Evolutionary conservation across 2,113 vertebrate genomes (phyloP), one percentile per base, ranked within the genome.

Genomic region (Ptilorrhoa leucosticta): DNA sequence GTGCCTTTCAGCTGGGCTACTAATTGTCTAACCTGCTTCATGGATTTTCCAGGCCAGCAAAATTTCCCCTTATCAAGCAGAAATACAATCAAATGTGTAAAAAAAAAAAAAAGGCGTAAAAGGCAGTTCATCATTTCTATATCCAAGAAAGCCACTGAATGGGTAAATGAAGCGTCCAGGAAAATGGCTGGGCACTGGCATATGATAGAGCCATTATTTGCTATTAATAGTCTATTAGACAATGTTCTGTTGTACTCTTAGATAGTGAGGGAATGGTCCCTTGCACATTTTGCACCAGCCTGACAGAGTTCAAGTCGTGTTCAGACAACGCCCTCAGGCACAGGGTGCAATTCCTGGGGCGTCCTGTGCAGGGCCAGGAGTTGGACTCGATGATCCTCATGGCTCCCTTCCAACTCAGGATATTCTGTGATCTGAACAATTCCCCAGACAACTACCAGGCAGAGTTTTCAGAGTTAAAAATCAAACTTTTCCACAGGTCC

Each of bases 351-450:
- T 33, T 48, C 3, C 13, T 39, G 39, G 13, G 28, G 7, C 18
- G 51, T 30, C n/a, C 33, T 53, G 24, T 10, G 24, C 45, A n/a
- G 20, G 61, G n/a, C n/a, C n/a, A 76, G n/a, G 11, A 47, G 54
- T 0, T 23, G 47, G 40, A 54, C 5, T 47, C 2, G 0, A 14
- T 12, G 17, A 45, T 33, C 54, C 10, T 5, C 31, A 21, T 11
- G n/a, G 13, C 26, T 69, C 54, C 21, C 6, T 40, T 47, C 78
- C 63, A 47, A 3, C 17, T 7, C 40, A 69, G 35, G 47, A 23
- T 27, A 42, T 61, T 61, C 47, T 24, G 23, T 1, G 1, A 69
- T 58, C 24, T 28, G 15, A 85, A 57, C 13, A 33, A 27, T 15
- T 37, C n/a, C 17, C 45, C n/a, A 45, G 58, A 3, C 11, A 64